Evolutionary conservation across 2,888 invertebrate genomes (phyloP).

Genomic region (Chrysolina oricalcia): DNA sequence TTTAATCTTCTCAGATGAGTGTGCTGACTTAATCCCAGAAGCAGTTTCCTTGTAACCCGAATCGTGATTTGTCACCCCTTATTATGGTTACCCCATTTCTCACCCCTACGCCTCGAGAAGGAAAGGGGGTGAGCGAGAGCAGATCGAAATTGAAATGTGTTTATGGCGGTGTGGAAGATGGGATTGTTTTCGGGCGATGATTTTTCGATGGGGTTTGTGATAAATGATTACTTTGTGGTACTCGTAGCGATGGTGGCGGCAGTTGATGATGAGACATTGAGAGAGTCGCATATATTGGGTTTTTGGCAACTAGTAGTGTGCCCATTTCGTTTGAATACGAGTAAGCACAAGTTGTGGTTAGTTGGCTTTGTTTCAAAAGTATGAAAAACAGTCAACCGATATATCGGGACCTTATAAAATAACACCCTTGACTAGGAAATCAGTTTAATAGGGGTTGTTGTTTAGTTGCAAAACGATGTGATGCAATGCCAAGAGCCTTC

Average conservation of each 20-base stretch:
- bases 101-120: constrained; percentile 16
- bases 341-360: too few relatives aligned
- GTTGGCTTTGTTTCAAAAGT: too few relatives aligned
- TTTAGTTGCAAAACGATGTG: too few relatives aligned
- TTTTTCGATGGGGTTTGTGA: constrained; percentile 15
- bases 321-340: neutral
- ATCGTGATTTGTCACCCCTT: constrained; percentile 65
- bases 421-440: too few relatives aligned
- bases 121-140: constrained; percentile 9
- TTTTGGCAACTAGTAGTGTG: neutral
- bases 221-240: constrained; percentile 12
- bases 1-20: constrained; percentile 63
- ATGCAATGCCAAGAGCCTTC: too few relatives aligned
- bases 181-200: constrained; percentile 24
- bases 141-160: constrained; percentile 31
- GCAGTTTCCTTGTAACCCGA: constrained; percentile 61
- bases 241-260: neutral
- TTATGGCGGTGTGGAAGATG: constrained; percentile 18
- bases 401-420: too few relatives aligned
- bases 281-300: neutral
- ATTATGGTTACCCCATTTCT: constrained; percentile 60
- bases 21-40: constrained; percentile 61
- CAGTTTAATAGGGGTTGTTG: too few relatives aligned
- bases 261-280: neutral
- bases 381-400: too few relatives aligned